Evolutionary conservation across 2,113 vertebrate species (phyloP).

Genomic region (Tinamus guttatus): DNA sequence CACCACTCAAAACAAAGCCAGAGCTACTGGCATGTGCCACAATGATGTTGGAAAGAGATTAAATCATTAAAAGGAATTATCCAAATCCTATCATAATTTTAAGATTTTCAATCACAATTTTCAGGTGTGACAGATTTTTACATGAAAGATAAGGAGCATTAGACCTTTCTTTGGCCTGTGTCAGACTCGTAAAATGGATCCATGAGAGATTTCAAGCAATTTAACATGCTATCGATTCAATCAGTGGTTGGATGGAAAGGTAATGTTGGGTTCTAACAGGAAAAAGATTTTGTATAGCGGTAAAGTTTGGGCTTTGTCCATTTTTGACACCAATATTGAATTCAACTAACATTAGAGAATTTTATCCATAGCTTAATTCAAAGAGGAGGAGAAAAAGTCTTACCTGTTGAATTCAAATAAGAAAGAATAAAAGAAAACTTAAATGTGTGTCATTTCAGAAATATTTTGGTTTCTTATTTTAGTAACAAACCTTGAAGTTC

Average conservation of each 20-base stretch:
- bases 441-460: not conserved
- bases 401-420: not conserved
- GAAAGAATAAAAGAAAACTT: not conserved
- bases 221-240: not conserved
- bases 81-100: not conserved
- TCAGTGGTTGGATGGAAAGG: not conserved
- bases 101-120: not conserved
- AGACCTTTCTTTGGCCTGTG: not conserved
- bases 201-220: not conserved
- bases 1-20: conserved; percentile 1
- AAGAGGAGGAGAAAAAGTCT: not conserved
- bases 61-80: not conserved
- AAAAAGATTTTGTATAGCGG: too few species aligned
- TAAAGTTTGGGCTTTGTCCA: not conserved
- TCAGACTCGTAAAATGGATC: not conserved
- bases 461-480: not conserved
- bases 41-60: not conserved
- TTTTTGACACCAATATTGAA: not conserved
- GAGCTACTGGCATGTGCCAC: not conserved
- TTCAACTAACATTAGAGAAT: not conserved
- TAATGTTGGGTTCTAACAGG: not conserved
- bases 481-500: not conserved
- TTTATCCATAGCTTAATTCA: not conserved
- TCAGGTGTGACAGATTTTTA: not conserved
- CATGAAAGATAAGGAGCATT: not conserved